Conservation (phyloP, 2,888 invertebrate genomes). For the Microplitis deprimator region DNA sequence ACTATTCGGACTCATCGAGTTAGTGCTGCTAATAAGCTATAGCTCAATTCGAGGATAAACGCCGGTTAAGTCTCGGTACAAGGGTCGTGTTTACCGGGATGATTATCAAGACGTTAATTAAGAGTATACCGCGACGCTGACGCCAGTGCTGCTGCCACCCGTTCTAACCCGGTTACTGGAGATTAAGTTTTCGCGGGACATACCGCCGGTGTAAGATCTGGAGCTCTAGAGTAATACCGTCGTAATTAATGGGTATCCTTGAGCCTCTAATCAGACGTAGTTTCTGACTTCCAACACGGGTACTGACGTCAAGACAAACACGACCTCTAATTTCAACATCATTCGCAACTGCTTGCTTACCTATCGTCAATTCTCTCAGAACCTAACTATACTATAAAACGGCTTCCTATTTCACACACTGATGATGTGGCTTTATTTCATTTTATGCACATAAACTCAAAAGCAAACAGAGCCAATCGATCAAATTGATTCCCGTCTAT, state of each 20-base stretch:
- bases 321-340: slow-evolving; percentile 59
- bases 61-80: slow-evolving; percentile 11
- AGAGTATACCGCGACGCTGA: slow-evolving; percentile 29
- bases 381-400: background rate
- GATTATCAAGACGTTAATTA: slow-evolving; percentile 45
- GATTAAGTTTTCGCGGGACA: slow-evolving; percentile 59
- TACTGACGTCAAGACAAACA: slow-evolving; percentile 59
- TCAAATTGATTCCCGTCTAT: slow-evolving; percentile 5
- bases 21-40: background rate
- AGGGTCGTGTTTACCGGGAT: slow-evolving; percentile 39
- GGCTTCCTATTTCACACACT: background rate
- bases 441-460: background rate
- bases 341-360: slow-evolving; percentile 33
- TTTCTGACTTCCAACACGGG: slow-evolving; percentile 62
- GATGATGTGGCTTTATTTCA: slow-evolving; percentile 18
- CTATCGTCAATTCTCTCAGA: background rate
- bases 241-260: slow-evolving; percentile 64
- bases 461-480: slow-evolving; percentile 5
- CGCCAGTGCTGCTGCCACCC: background rate
- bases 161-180: slow-evolving; percentile 18
- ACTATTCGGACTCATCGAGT: slow-evolving; percentile 8
- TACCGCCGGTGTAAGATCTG: slow-evolving; percentile 56
- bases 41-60: slow-evolving; percentile 29
- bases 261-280: slow-evolving; percentile 69
- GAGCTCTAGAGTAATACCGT: slow-evolving; percentile 42